Percentiles rank a stretch among this genome's conserved stretches.
These are phyloP conservation scores for Zaprionus camerounensis DNA, from an alignment of 1,140 invertebrate genomes.

Conservation along the genomic window DNA sequence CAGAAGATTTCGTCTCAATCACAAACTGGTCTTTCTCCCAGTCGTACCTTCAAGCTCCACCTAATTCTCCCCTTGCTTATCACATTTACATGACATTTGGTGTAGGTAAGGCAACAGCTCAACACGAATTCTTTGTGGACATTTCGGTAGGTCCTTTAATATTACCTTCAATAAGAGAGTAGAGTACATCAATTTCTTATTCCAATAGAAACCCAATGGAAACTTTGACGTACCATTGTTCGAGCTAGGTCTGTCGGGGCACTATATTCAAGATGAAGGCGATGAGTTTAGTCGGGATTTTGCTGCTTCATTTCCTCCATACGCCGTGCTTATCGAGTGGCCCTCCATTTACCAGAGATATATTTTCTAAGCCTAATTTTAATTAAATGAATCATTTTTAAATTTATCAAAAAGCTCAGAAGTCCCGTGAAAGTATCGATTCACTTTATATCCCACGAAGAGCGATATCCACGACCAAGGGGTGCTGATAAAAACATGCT, in stretches of 20 bases:
- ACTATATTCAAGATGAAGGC: constrained; percentile 14
- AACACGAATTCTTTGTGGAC: constrained; percentile 86
- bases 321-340: constrained; percentile 18
- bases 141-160: constrained; percentile 4
- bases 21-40: constrained; percentile 34
- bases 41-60: constrained; percentile 7
- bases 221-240: constrained; percentile 36
- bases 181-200: not conserved
- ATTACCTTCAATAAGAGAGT: not conserved
- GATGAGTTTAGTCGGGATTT: constrained; percentile 16
- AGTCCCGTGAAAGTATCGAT: not conserved
- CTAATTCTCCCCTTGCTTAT: constrained; percentile 15
- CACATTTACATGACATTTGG: constrained; percentile 35
- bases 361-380: constrained; percentile 18
- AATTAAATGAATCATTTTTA: not conserved
- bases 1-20: constrained; percentile 16
- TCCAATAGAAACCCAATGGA: constrained; percentile 84
- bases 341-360: constrained; percentile 36
- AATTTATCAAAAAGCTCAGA: not conserved
- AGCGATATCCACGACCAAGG: not conserved
- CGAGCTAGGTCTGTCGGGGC: constrained; percentile 28
- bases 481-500: constrained; percentile 1
- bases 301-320: constrained; percentile 22
- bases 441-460: not conserved
- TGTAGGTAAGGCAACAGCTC: constrained; percentile 74